These are phyloP conservation scores for Eriocheir sinensis DNA, from an alignment of 1,140 invertebrate genomes.

Conservation along the genomic window DNA sequence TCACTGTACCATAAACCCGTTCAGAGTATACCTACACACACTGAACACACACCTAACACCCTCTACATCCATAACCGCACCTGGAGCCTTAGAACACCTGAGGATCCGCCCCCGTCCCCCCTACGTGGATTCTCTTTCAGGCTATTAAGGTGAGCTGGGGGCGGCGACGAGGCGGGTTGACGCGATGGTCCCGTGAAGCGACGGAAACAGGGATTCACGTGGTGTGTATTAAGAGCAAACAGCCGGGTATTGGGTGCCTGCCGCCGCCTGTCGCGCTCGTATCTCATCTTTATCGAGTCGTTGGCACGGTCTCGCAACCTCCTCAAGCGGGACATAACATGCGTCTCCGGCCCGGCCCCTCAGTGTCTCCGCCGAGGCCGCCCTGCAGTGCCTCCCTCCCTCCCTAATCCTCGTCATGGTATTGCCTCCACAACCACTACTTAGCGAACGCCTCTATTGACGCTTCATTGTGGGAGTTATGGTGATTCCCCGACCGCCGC, in stretches of 20 bases:
- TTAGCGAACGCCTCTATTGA: background rate
- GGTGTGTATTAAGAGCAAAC: slow-evolving; percentile 15
- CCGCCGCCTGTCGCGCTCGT: background rate
- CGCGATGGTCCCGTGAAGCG: slow-evolving; percentile 8
- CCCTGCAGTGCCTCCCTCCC: background rate
- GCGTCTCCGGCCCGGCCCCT: background rate
- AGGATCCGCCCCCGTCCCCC: no score
- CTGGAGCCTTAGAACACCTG: background rate
- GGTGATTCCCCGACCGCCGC: background rate
- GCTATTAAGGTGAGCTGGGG: background rate
- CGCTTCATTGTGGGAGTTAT: background rate
- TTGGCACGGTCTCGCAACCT: background rate
- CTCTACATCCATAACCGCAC: background rate
- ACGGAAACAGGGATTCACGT: background rate
- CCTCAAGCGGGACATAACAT: background rate
- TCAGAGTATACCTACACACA: no score
- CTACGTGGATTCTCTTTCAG: no score
- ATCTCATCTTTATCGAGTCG: slow-evolving; percentile 15
- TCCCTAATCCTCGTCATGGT: background rate
- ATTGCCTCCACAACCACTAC: slow-evolving; percentile 22
- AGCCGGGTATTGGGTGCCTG: background rate
- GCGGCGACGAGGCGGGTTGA: background rate
- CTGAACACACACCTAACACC: no score
- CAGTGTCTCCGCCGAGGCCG: no score
- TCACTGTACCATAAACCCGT: no score